phyloP scores from a whole-genome alignment of 1,140 invertebrate species.

The Reticulitermes speratus region DNA sequence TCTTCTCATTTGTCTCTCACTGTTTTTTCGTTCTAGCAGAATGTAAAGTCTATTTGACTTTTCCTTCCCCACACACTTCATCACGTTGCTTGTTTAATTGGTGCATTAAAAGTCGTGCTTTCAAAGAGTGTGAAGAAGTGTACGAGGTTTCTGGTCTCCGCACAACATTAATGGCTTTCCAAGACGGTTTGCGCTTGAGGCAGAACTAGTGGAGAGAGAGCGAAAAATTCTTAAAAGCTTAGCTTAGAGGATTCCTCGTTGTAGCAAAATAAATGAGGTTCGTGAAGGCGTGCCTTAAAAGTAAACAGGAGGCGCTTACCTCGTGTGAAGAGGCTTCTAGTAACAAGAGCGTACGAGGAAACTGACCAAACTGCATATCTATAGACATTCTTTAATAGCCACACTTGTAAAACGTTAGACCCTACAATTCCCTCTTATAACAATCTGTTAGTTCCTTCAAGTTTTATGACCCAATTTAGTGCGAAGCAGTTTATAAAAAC shows the following conservation, averaged over 20 bases:
- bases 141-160: not conserved
- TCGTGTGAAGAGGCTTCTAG: too few relatives aligned
- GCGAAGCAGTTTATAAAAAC: too few relatives aligned
- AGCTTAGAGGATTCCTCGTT: not conserved
- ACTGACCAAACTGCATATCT: too few relatives aligned
- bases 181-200: not conserved
- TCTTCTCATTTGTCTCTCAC: not conserved
- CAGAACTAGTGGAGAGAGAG: not conserved
- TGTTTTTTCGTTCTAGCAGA: not conserved
- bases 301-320: too few relatives aligned
- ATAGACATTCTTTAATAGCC: too few relatives aligned
- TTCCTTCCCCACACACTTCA: not conserved
- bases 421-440: too few relatives aligned
- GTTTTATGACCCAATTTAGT: too few relatives aligned
- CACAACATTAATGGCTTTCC: not conserved
- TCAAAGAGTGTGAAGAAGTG: conserved; percentile 15
- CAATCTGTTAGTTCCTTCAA: too few relatives aligned
- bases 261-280: not conserved
- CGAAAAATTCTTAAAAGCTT: conserved; percentile 6
- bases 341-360: too few relatives aligned
- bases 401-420: too few relatives aligned
- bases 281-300: too few relatives aligned
- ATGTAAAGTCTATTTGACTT: not conserved
- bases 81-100: conserved; percentile 8
- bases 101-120: conserved; percentile 15